Base-by-base conservation (phyloP, 2,113 vertebrate species). In the Haliaeetus leucogaster region DNA sequence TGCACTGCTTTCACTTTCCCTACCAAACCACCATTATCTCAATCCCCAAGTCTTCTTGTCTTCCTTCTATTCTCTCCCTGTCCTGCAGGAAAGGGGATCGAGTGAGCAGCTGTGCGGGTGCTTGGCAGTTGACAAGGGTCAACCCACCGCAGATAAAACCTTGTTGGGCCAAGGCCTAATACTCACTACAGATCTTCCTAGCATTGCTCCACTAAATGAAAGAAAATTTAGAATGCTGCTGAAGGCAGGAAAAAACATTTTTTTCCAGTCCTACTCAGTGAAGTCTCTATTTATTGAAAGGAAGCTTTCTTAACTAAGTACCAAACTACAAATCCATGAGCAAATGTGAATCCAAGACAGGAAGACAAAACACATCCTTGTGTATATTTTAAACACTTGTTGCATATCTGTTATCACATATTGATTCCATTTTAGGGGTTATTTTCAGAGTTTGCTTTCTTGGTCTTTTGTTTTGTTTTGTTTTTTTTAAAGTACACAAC, bases 31-130 rank as follows among this genome's bases (percentile, higher is more conserved):
- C 2, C 13, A 14, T 68, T 74, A 50, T 71, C n/a, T 76, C 7
- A 2, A 52, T 20, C n/a, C 6, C 11, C 11, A 74, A 36, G 20
- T 42, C 40, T 36, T 66, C 25, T 38, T 43, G 8, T 16, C 21
- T 61, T 86, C 43, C 48, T 40, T 59, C 20, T 73, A 3, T 56
- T 83, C 83, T 38, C 6, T 22, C 26, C 26, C 43, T 73, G 15
- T 34, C 29, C 29, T 16, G 2, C 29, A 38, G 47, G 5, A 66
- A 19, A 62, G 2, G 10, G 2, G 5, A 71, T 5, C 0, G 1
- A 55, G n/a, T 50, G 12, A 74, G 18, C 14, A 52, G 9, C 34
- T 30, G 2, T 74, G n/a, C 25, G 23, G 16, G 12, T 62, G 22
- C 6, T 56, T 61, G 27, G 5, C 10, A 45, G 9, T 27, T 82